Conservation (phyloP, 2,113 vertebrate species). For the Emydocephalus ijimae region DNA sequence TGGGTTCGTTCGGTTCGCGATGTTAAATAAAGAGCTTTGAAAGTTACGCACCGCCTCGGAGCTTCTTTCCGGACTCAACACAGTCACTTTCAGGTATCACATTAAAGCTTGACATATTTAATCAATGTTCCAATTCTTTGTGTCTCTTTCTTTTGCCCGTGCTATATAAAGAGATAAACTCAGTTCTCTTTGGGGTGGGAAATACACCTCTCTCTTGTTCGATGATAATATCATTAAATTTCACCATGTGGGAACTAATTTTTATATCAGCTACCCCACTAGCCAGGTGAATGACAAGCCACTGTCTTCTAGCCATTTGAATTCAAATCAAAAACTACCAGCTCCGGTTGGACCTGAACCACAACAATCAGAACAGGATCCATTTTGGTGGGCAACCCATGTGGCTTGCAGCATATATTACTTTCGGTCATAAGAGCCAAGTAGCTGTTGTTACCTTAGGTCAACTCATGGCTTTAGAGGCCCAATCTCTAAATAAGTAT, state of each 20-base stretch:
- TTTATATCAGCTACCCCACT: neutral
- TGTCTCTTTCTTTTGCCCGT: neutral
- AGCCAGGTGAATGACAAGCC: neutral
- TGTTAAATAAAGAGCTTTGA: too few relatives aligned
- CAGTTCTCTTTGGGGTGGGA: neutral
- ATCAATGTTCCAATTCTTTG: neutral
- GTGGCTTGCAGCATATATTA: neutral
- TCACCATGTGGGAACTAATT: neutral
- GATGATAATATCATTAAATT: neutral
- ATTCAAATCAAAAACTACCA: neutral
- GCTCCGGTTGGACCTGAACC: neutral
- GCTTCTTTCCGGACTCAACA: too few relatives aligned
- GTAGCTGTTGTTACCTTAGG: neutral
- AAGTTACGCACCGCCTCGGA: too few relatives aligned
- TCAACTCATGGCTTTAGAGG: neutral
- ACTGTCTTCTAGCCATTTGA: neutral
- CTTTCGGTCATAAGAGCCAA: neutral
- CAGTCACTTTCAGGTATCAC: neutral
- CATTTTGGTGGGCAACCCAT: neutral
- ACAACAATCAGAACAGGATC: neutral
- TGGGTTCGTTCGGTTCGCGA: too few relatives aligned
- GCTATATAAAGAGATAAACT: neutral
- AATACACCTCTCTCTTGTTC: neutral
- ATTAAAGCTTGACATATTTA: neutral
- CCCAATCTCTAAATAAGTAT: neutral